phyloP scores from a whole-genome alignment of 92 coral and sea anemone genomes.

The Galaxea fascicularis region DNA sequence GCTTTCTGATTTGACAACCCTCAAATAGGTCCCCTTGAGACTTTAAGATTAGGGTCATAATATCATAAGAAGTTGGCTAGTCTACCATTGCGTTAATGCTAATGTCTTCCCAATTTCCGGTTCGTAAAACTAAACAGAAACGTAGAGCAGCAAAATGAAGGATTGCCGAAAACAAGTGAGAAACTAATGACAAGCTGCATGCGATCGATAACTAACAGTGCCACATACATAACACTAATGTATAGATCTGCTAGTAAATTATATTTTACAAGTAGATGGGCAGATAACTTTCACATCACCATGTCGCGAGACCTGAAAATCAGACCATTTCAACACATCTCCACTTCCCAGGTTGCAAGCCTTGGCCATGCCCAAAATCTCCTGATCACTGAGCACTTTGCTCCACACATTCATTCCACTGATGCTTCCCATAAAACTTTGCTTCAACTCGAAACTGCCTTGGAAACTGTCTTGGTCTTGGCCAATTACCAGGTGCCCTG shows the following conservation, averaged over 20 bases:
- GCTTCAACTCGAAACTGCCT: neutral
- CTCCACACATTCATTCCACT: conserved; percentile 29
- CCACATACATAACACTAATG: neutral
- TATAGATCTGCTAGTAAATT: too few relatives aligned
- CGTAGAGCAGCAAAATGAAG: too few relatives aligned
- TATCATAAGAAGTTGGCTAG: too few relatives aligned
- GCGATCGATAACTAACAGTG: neutral
- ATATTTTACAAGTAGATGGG: conserved; percentile 8
- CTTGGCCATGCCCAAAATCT: conserved; percentile 18
- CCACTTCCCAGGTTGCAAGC: neutral
- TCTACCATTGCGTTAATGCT: too few relatives aligned
- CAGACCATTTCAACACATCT: conserved; percentile 14
- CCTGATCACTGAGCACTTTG: neutral
- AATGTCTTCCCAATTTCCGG: too few relatives aligned
- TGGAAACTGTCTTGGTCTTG: conserved; percentile 14
- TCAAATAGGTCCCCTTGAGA: too few relatives aligned
- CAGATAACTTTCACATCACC: conserved; percentile 6
- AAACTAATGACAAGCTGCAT: neutral
- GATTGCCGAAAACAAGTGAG: too few relatives aligned
- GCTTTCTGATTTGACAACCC: too few relatives aligned
- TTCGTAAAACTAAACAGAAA: too few relatives aligned
- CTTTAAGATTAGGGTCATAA: too few relatives aligned
- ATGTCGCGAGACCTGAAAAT: neutral
- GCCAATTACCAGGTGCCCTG: conserved; percentile 10
- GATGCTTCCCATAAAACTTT: conserved; percentile 21